Evolutionary conservation across 2,888 invertebrate species (phyloP), one percentile per base, ranked within the genome.

Genomic region (Meteorus cinctellus): DNA sequence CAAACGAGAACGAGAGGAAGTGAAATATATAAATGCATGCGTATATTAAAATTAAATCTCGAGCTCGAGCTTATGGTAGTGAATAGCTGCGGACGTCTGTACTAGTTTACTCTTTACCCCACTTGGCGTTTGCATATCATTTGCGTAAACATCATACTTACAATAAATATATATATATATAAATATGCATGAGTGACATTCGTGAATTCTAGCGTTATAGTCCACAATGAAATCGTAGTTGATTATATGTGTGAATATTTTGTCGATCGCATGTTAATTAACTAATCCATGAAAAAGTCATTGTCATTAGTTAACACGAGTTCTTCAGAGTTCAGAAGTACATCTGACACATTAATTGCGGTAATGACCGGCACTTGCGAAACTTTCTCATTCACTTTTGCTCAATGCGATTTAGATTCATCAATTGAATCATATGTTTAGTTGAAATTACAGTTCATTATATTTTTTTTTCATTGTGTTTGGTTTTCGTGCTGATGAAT

Each of bases 91-190:
- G 72, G 51, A 68, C 59, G 29, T 71, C 5, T 19, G 36, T 79
- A 74, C 74, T 77, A 76, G 79, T 24, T 83, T 83, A 84, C 82
- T 83, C 82, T 84, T 79, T 74, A 80, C 81, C 10, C 19, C 5
- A 76, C 81, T 79, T 78, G 77, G 84, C 80, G 82, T 86, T 85
- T 85, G 83, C 83, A 82, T 84, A 82, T 80, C 79, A 83, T 84
- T 83, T 81, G 80, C 75, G 77, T 74, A 78, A 80, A 77, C 16
- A 34, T 34, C n/a, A n/a, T n/a, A 24, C 24, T 1, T 24, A 24
- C 1, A 24, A 24, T 24, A 24, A 24, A 24, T 24, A 24, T 24
- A 24, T 24, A 24, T 24, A 24, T 24, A 19, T 19, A 55, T 19
- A 55, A 19, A 6, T 84, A 85, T 85, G 83, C 82, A 84, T 84